phyloP scores from a whole-genome alignment of 2,797 vertebrate genomes.

The Rhynchotus rufescens region DNA sequence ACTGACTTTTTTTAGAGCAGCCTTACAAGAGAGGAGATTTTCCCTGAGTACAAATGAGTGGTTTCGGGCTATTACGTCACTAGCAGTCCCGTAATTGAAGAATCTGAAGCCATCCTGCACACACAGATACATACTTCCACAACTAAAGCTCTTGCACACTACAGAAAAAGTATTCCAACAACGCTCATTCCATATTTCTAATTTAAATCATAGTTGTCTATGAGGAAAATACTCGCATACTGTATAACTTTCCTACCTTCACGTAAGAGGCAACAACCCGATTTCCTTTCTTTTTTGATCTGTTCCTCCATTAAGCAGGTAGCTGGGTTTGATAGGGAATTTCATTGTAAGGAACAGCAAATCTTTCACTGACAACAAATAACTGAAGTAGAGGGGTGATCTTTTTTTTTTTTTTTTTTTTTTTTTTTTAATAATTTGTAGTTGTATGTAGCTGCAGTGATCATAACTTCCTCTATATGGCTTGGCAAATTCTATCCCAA shows the following conservation, averaged over 20 bases:
- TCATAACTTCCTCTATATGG: neutral
- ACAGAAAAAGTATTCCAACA: neutral
- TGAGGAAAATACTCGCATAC: neutral
- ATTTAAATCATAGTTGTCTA: neutral
- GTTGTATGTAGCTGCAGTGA: neutral
- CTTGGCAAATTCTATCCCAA: neutral
- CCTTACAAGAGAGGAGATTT: neutral
- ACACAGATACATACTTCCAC: neutral
- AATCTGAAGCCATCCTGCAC: neutral
- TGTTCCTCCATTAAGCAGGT: neutral
- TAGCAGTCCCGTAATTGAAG: neutral
- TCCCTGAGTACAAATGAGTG: neutral
- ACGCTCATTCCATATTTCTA: neutral
- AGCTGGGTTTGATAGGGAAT: neutral
- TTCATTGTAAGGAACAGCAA: neutral
- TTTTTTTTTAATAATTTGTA: neutral
- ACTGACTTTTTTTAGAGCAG: neutral
- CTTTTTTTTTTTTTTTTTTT: neutral
- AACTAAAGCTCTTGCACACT: neutral
- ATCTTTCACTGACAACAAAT: neutral
- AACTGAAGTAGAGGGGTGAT: neutral
- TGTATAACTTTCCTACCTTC: neutral
- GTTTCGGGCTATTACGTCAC: neutral
- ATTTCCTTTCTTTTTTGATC: neutral
- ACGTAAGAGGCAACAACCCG: neutral